phyloP scores from a whole-genome alignment of 2,797 vertebrate species.

The Paramormyrops hopkinsi region DNA sequence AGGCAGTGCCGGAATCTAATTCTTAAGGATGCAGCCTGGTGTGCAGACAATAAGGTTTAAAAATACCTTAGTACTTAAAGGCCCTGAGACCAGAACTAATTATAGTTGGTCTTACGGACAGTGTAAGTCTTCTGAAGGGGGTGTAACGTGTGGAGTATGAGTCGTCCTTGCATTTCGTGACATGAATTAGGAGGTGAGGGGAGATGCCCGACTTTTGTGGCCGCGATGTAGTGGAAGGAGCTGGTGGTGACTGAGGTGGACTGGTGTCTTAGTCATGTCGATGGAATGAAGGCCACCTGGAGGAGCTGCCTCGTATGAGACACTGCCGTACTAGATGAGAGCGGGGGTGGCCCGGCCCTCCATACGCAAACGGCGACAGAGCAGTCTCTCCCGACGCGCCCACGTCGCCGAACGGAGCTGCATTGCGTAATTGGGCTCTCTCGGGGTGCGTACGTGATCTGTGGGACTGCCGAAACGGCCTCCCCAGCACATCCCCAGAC shows the following conservation, averaged over 20 bases:
- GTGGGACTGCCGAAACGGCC: background rate
- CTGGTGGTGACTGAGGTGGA: background rate
- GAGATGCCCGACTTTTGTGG: background rate
- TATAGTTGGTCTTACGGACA: background rate
- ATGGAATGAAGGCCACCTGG: background rate
- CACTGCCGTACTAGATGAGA: background rate
- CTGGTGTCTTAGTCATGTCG: background rate
- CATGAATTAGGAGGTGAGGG: background rate
- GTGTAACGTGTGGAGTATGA: background rate
- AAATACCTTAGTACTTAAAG: background rate
- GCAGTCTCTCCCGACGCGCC: background rate
- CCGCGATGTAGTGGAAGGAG: background rate
- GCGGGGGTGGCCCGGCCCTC: background rate
- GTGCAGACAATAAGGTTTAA: background rate
- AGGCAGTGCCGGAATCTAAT: background rate
- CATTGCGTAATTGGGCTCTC: background rate
- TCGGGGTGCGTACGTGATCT: background rate
- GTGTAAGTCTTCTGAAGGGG: background rate
- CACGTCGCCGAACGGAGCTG: background rate
- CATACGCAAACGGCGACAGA: background rate
- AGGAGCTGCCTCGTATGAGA: background rate
- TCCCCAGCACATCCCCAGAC: background rate
- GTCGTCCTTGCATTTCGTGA: background rate
- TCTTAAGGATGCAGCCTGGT: background rate
- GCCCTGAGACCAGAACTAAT: background rate